phyloP scores from a whole-genome alignment of 2,888 invertebrate genomes.

The Dendrolimus houi region DNA sequence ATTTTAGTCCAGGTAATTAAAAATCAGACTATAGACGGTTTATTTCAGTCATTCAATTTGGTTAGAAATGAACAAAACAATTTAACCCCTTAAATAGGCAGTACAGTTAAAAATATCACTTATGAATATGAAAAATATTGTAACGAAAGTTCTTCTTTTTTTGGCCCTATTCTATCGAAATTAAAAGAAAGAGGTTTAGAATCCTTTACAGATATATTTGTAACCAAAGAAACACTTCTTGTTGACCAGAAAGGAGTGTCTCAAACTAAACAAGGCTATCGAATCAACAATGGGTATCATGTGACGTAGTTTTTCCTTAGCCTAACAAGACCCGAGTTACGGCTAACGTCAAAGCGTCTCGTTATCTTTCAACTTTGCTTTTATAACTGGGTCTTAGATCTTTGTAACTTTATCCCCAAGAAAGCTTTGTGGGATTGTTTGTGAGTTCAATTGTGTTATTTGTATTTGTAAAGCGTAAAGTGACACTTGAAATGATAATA shows the following conservation, averaged over 20 bases:
- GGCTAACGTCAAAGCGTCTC: constrained; percentile 27
- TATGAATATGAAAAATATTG: no score
- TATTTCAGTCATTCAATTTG: no score
- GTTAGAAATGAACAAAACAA: no score
- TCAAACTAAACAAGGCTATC: constrained; percentile 10
- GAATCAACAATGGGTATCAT: constrained; percentile 18
- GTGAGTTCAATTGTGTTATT: not conserved
- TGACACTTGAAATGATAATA: not conserved
- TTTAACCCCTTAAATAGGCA: no score
- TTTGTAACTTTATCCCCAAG: constrained; percentile 15
- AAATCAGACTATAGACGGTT: no score
- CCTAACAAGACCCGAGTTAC: constrained; percentile 32
- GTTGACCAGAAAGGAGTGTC: not conserved
- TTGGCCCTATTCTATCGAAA: no score
- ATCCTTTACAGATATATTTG: not conserved
- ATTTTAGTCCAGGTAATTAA: no score
- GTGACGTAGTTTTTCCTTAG: constrained; percentile 24
- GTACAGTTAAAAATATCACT: no score
- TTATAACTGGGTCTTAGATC: constrained; percentile 17
- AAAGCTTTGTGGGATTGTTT: constrained; percentile 14
- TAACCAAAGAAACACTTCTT: not conserved
- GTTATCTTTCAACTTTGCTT: constrained; percentile 36
- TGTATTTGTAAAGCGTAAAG: not conserved
- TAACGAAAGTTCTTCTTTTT: no score
- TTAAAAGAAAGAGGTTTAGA: no score